phyloP scores from a whole-genome alignment of 2,113 vertebrate species.

The Stegastes partitus region DNA sequence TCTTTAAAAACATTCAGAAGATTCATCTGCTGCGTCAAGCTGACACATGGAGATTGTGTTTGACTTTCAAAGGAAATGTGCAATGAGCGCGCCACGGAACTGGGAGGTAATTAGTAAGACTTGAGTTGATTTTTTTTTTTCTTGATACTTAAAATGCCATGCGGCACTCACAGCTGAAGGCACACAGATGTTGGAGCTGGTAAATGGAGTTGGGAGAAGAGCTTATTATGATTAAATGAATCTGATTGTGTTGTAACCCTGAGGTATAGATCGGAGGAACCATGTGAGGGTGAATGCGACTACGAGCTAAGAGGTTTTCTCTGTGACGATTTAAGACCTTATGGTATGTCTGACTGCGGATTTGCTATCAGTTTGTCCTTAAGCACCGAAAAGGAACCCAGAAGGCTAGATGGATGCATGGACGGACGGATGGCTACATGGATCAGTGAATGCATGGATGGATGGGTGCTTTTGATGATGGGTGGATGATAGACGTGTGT shows the following conservation, averaged over 20 bases:
- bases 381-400: slow-evolving; percentile 21
- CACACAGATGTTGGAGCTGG: slow-evolving; percentile 64
- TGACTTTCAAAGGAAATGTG: slow-evolving; percentile 71
- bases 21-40: slow-evolving; percentile 54
- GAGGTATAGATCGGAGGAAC: slow-evolving; percentile 40
- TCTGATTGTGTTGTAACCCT: slow-evolving; percentile 64
- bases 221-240: slow-evolving; percentile 71
- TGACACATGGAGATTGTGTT: slow-evolving; percentile 61
- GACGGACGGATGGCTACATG: neutral
- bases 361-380: slow-evolving; percentile 23
- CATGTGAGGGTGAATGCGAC: slow-evolving; percentile 33
- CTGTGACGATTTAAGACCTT: slow-evolving; percentile 37
- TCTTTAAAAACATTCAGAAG: slow-evolving; percentile 59
- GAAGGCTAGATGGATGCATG: slow-evolving; percentile 2
- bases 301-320: slow-evolving; percentile 19
- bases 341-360: slow-evolving; percentile 3
- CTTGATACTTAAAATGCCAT: slow-evolving; percentile 51
- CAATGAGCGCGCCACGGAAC: slow-evolving; percentile 41
- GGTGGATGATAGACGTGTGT: slow-evolving; percentile 37
- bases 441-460: slow-evolving; percentile 31
- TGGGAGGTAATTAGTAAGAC: slow-evolving; percentile 68
- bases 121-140: slow-evolving; percentile 27
- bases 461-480: slow-evolving; percentile 45
- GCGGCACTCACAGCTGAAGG: slow-evolving; percentile 60
- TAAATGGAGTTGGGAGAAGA: slow-evolving; percentile 63